Evolutionary conservation across 2,797 vertebrate genomes (phyloP).

Genomic region (Discoglossus pictus): DNA sequence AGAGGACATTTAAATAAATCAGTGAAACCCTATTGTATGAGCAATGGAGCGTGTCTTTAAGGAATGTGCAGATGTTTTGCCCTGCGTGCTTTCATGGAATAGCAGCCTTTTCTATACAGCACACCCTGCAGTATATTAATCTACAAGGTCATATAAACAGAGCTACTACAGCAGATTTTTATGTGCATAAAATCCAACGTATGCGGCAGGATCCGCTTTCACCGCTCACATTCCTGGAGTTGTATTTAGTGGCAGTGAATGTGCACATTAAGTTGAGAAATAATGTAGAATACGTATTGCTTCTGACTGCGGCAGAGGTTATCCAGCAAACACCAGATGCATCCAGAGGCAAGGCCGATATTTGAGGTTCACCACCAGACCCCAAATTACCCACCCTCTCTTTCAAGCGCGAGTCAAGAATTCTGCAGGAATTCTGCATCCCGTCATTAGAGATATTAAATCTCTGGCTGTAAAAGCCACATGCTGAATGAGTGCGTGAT

Average conservation of each 20-base stretch:
- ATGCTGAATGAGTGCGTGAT: background rate
- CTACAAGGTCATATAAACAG: slow-evolving; percentile 1
- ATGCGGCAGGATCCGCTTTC: slow-evolving; percentile 2
- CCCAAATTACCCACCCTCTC: background rate
- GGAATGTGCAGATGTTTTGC: too few species aligned
- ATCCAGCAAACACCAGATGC: background rate
- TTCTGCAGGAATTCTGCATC: background rate
- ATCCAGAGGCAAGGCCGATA: background rate
- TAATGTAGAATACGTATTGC: background rate
- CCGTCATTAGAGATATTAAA: background rate
- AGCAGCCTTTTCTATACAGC: too few species aligned
- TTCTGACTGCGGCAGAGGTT: slow-evolving; percentile 11
- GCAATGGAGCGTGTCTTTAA: too few species aligned
- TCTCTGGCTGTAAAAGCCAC: slow-evolving; percentile 2
- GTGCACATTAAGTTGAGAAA: background rate
- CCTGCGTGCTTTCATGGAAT: too few species aligned
- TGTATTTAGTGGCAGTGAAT: slow-evolving; percentile 5
- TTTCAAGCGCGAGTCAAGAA: background rate
- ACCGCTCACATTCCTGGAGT: background rate
- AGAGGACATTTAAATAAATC: too few species aligned
- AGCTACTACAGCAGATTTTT: background rate
- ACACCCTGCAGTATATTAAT: slow-evolving; percentile 8
- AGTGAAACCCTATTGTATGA: too few species aligned
- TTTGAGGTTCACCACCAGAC: background rate
- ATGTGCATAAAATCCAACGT: slow-evolving; percentile 16